Evolutionary conservation across 2,888 invertebrate genomes (phyloP), one percentile per base, ranked within the genome.

Genomic region (Synanthedon tipuliformis): DNA sequence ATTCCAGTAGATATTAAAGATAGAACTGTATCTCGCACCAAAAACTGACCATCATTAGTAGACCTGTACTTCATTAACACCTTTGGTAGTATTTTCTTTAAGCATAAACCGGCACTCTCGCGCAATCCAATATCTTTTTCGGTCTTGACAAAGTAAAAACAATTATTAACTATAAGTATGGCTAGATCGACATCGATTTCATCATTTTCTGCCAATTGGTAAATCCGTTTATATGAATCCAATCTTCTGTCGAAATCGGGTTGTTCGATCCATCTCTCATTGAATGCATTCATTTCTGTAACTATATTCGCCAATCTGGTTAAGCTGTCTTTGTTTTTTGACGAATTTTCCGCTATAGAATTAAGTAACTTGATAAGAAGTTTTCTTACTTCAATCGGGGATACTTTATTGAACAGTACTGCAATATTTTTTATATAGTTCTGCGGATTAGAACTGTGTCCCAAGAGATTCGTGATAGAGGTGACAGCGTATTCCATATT

Each of bases 211-310:
- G 89, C 77, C 53, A 90, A 69, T 50, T 84, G 70, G 56, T 90
- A 90, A 48, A 96, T 90, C 62, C 88, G 81, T 63, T 90, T 91
- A 63, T 95, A 95, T 0, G 94, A 94, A 53, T 93, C 91, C 18
- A 97, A 86, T 62, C 98, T 89, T 62, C 89, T 89, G 56, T 94
- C 92, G 65, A 94, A 97, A 80, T 98, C 96, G 0, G 98, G 97
- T 71, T 98, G 97, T 64, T 98, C 97, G n/a, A 98, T 89, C 92
- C 94, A 94, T 58, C 92, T 91, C 50, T 90, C 89, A 77, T 98
- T 94, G 89, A 92, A 97, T 0, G 97, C 92, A 78, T 98, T 98
- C 63, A 98, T 88, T 73, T 93, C 90, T 4, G 73, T 71, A 3
- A 94, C 77, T 12, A 93, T 67, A 12, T 86, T 73, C 0, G 90